Conservation (phyloP, 2,113 vertebrate species). For the Pygoscelis antarcticus region DNA sequence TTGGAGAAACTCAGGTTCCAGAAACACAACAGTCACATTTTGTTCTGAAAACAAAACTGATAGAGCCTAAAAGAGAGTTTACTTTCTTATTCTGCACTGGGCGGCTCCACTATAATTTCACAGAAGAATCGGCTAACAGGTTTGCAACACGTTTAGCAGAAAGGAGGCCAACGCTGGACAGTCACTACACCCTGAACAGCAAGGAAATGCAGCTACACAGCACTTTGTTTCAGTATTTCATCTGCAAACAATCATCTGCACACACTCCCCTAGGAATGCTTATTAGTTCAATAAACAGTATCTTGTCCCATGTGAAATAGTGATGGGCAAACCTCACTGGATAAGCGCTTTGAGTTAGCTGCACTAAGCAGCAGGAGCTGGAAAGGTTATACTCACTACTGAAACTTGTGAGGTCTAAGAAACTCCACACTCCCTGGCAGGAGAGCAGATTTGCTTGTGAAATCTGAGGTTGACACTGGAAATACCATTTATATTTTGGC, state of each 20-base stretch:
- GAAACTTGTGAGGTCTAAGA: conserved; percentile 12
- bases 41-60: conserved; percentile 8
- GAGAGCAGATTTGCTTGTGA: background rate
- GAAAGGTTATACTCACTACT: background rate
- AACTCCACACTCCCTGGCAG: background rate
- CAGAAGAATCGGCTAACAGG: background rate
- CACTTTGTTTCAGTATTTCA: background rate
- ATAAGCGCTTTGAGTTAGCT: background rate
- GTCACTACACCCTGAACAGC: background rate
- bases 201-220: background rate
- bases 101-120: background rate
- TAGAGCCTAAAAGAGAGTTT: background rate
- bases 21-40: background rate
- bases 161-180: background rate
- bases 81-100: background rate
- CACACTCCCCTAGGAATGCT: background rate
- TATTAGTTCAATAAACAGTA: background rate
- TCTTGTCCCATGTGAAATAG: background rate
- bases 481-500: conserved; percentile 34
- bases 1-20: background rate
- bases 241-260: background rate
- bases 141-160: background rate
- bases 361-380: background rate
- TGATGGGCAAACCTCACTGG: background rate
- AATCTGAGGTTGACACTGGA: conserved; percentile 1